phyloP scores from a whole-genome alignment of 2,797 vertebrate species.

The Chrysocyon brachyurus region DNA sequence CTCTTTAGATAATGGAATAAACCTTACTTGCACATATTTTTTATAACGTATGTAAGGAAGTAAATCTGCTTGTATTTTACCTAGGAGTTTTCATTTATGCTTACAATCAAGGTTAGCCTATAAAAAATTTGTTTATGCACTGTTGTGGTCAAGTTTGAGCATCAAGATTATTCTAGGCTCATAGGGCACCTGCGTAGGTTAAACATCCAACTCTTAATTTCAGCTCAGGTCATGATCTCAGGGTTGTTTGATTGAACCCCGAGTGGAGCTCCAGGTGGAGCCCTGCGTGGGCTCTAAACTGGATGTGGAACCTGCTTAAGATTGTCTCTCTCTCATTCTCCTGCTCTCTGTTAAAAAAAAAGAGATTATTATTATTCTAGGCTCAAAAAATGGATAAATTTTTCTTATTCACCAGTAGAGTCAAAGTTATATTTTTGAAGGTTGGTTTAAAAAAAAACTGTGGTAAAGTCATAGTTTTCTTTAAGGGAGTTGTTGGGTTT shows the following conservation, averaged over 20 bases:
- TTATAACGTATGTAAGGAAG: neutral
- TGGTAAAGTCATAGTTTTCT: conserved; percentile 33
- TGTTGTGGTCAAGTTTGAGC: neutral
- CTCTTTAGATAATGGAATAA: conserved; percentile 43
- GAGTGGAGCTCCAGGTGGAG: neutral
- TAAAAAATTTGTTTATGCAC: neutral
- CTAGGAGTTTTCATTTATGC: conserved; percentile 34
- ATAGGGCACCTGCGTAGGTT: neutral
- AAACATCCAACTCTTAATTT: neutral
- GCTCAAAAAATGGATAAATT: neutral
- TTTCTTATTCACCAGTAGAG: conserved; percentile 1
- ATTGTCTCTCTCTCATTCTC: neutral
- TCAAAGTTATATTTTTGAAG: conserved; percentile 53
- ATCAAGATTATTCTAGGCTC: conserved; percentile 49
- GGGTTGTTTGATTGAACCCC: neutral
- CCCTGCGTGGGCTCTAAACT: neutral
- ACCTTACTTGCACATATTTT: conserved; percentile 5
- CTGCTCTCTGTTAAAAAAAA: neutral
- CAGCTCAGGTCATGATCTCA: neutral
- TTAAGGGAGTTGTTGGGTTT: neutral
- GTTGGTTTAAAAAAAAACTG: neutral
- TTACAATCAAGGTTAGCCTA: conserved; percentile 17
- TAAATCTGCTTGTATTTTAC: conserved; percentile 45
- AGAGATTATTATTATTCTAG: conserved; percentile 54
- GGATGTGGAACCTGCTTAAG: neutral